A percentile compares a stretch with the other conserved stretches of the same genome.
Conservation (phyloP, 2,888 invertebrate species). For the Lysandra coridon region DNA sequence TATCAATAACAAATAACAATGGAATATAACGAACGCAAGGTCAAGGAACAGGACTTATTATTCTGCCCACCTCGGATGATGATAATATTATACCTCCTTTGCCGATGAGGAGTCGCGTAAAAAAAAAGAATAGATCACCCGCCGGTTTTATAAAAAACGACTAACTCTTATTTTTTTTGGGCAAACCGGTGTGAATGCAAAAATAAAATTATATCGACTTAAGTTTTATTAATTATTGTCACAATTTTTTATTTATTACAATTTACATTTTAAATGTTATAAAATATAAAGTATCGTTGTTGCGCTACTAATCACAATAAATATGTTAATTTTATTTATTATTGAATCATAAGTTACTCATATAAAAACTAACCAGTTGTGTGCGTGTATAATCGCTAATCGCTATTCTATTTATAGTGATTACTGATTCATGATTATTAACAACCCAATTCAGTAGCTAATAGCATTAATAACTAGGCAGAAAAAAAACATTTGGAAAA, state of each 20-base stretch:
- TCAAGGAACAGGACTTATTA: constrained; percentile 5
- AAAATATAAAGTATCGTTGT: neutral
- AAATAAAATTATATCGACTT: neutral
- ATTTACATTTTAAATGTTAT: neutral
- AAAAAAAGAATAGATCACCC: neutral
- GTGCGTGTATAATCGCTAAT: constrained; percentile 1
- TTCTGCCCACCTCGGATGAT: neutral
- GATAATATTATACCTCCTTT: neutral
- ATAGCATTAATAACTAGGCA: neutral
- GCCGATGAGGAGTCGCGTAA: neutral
- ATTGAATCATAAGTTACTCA: neutral
- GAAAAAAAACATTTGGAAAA: neutral
- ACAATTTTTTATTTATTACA: no score
- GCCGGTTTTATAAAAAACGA: neutral
- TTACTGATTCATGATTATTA: neutral
- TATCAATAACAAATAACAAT: neutral
- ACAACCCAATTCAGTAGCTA: neutral
- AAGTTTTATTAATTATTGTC: neutral
- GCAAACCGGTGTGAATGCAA: neutral
- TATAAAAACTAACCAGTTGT: neutral
- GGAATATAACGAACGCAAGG: neutral
- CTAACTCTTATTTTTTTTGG: neutral
- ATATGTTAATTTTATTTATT: neutral
- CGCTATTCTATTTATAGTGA: neutral
- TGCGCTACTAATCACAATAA: neutral